phyloP scores from a whole-genome alignment of 2,797 vertebrate species.

The Crypturellus tataupa region DNA sequence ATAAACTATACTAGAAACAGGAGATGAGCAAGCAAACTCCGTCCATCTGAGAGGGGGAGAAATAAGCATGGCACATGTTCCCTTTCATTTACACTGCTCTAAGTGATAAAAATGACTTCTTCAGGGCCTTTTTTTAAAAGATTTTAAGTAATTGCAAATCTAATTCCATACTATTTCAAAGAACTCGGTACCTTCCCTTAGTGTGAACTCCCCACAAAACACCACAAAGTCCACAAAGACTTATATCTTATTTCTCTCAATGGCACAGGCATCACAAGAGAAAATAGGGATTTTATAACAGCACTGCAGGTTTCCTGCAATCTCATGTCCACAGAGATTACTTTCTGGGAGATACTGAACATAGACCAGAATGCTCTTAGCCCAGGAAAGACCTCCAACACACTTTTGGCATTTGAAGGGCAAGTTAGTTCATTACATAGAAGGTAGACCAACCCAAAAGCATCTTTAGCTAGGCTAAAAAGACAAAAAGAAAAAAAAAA shows the following conservation, averaged over 20 bases:
- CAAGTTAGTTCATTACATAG: not conserved
- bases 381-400: not conserved
- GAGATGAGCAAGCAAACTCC: not conserved
- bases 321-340: rapidly evolving
- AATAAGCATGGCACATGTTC: not conserved
- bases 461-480: not conserved
- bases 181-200: not conserved
- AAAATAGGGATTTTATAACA: not conserved
- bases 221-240: not conserved
- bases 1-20: not conserved
- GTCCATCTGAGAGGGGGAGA: not conserved
- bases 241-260: not conserved
- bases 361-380: not conserved
- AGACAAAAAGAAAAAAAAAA: not conserved
- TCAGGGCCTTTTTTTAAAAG: not conserved
- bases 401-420: not conserved
- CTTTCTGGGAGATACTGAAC: not conserved
- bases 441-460: not conserved
- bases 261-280: rapidly evolving
- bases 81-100: no score
- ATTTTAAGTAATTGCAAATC: not conserved
- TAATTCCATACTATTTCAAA: not conserved
- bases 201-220: not conserved
- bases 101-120: not conserved
- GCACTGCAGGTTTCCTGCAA: not conserved